These are phyloP conservation scores for Heloderma charlesbogerti DNA, from an alignment of 2,113 vertebrate genomes.

Conservation along the genomic window DNA sequence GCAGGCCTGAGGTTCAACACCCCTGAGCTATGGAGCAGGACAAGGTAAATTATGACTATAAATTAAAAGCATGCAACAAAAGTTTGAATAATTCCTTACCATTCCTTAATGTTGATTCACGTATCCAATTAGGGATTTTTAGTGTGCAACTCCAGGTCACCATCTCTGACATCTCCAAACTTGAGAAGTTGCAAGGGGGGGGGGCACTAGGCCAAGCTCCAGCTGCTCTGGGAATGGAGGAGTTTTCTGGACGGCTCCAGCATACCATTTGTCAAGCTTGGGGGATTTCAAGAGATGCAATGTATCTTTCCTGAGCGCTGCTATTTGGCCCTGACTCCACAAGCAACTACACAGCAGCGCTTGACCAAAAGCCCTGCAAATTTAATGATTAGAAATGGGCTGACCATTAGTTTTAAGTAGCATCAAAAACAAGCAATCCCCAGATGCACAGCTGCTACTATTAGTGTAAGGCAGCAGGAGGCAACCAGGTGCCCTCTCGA, in stretches of 20 bases:
- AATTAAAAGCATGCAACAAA: not conserved
- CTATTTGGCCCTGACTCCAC: conserved; percentile 8
- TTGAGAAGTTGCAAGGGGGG: not conserved
- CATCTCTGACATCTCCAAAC: too few species aligned
- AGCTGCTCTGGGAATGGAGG: not conserved
- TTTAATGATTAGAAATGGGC: conserved; percentile 33
- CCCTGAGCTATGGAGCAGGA: too few species aligned
- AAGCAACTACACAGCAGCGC: not conserved
- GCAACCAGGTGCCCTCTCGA: too few species aligned
- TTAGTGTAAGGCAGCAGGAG: not conserved
- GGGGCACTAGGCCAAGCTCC: not conserved
- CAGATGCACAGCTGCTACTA: not conserved
- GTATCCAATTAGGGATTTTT: not conserved
- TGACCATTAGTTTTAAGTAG: conserved; percentile 26
- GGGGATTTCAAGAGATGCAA: not conserved
- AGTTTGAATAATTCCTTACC: not conserved
- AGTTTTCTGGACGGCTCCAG: not conserved
- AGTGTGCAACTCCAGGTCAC: not conserved
- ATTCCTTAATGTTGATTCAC: not conserved
- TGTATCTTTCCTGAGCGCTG: not conserved
- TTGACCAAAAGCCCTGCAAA: not conserved
- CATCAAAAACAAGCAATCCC: not conserved
- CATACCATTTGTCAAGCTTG: not conserved
- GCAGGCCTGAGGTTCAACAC: too few species aligned
- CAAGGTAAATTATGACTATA: too few species aligned